Evolutionary conservation across 2,888 invertebrate genomes (phyloP).

Genomic region (Standfussiana lucernea): DNA sequence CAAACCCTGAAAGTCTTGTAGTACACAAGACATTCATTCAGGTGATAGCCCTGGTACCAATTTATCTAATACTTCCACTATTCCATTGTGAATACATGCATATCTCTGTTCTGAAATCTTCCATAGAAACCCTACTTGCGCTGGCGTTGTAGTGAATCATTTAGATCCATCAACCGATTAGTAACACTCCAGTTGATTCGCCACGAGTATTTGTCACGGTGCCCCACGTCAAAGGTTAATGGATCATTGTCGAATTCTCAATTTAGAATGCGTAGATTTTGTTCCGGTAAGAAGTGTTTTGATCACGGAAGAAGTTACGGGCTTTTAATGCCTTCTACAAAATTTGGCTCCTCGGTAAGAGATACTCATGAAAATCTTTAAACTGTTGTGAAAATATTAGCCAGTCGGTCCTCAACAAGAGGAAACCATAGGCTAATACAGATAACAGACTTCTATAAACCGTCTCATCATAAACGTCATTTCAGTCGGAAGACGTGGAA

Average conservation of each 20-base stretch:
- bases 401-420: neutral
- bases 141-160: conserved; percentile 10
- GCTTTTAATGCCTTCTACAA: neutral
- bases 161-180: conserved; percentile 38
- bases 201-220: conserved; percentile 23
- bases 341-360: neutral
- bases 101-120: conserved; percentile 3
- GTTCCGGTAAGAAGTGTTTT: neutral
- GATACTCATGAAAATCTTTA: neutral
- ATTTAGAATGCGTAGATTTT: conserved; percentile 19
- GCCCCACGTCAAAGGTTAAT: conserved; percentile 42
- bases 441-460: neutral
- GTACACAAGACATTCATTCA: neutral
- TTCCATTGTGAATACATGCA: neutral
- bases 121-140: neutral
- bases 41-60: neutral
- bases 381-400: neutral
- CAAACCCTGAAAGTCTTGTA: neutral
- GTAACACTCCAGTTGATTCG: conserved; percentile 38
- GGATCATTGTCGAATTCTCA: conserved; percentile 20
- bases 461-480: neutral
- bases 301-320: neutral
- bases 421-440: neutral
- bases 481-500: neutral
- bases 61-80: neutral